Evolutionary conservation across 2,888 invertebrate genomes (phyloP).

Genomic region (Piscicola geometra): DNA sequence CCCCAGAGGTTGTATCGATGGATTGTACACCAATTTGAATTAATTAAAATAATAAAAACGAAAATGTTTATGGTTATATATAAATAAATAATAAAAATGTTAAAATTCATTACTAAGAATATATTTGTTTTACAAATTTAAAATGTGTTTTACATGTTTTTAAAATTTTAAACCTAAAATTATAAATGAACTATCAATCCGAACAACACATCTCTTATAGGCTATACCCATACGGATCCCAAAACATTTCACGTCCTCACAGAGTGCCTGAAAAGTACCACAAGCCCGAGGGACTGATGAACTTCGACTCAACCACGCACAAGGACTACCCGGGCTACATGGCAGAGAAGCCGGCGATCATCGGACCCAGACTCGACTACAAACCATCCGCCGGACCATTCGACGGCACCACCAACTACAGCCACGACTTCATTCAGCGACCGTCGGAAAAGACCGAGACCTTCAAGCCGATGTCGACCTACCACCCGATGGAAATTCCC

Average conservation of each 20-base stretch:
- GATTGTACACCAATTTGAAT: too few species aligned
- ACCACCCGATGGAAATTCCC: conserved; percentile 51
- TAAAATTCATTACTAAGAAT: background rate
- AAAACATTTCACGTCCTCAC: too few species aligned
- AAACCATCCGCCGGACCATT: conserved; percentile 41
- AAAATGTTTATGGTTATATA: too few species aligned
- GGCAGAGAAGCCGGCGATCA: conserved; percentile 38
- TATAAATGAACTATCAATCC: too few species aligned
- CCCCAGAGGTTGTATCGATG: conserved; percentile 15
- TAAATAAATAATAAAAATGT: background rate
- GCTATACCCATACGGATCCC: too few species aligned
- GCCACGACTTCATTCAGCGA: conserved; percentile 47
- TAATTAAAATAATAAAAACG: too few species aligned
- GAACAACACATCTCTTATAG: too few species aligned
- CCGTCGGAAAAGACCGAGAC: conserved; percentile 43
- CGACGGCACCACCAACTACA: conserved; percentile 46
- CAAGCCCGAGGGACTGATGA: conserved; percentile 52
- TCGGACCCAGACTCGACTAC: conserved; percentile 45
- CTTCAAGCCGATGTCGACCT: conserved; percentile 46
- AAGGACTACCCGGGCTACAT: conserved; percentile 45
- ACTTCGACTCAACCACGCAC: conserved; percentile 51
- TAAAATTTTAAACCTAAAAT: background rate
- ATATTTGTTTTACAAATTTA: background rate
- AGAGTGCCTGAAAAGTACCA: conserved; percentile 49
- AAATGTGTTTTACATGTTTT: too few species aligned